These are phyloP conservation scores for Agrotis clavis DNA, from an alignment of 2,888 invertebrate species.

Conservation along the genomic window DNA sequence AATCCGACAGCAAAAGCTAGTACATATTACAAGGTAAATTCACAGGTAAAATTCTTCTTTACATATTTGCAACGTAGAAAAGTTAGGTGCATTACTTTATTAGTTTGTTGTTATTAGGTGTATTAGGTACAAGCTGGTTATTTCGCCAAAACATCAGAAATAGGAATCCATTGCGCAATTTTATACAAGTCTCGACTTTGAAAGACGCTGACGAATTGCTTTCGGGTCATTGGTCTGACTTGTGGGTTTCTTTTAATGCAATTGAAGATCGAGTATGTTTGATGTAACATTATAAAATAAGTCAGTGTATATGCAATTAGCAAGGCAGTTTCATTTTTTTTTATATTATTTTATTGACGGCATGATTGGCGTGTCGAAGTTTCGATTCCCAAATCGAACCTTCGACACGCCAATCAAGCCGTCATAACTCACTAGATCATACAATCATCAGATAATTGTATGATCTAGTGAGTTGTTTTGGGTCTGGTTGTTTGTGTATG, in stretches of 20 bases:
- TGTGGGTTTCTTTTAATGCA: slow-evolving; percentile 49
- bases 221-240: slow-evolving; percentile 74
- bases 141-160: slow-evolving; percentile 70
- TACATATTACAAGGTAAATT: neutral
- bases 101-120: slow-evolving; percentile 5
- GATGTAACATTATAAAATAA: slow-evolving; percentile 15
- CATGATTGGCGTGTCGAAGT: too few species aligned
- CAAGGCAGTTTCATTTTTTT: neutral
- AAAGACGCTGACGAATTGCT: slow-evolving; percentile 77
- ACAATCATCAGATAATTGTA: too few species aligned
- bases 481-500: too few species aligned
- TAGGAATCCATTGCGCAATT: slow-evolving; percentile 78
- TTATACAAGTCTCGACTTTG: slow-evolving; percentile 71
- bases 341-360: too few species aligned
- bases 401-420: too few species aligned
- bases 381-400: too few species aligned
- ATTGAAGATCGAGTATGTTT: slow-evolving; percentile 37
- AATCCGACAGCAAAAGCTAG: neutral
- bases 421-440: too few species aligned
- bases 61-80: neutral
- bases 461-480: too few species aligned
- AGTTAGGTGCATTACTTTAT: neutral
- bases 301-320: neutral
- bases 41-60: neutral
- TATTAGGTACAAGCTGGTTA: slow-evolving; percentile 27